Base-by-base conservation (phyloP, 2,888 invertebrate species). In the Apotomis betuletana region DNA sequence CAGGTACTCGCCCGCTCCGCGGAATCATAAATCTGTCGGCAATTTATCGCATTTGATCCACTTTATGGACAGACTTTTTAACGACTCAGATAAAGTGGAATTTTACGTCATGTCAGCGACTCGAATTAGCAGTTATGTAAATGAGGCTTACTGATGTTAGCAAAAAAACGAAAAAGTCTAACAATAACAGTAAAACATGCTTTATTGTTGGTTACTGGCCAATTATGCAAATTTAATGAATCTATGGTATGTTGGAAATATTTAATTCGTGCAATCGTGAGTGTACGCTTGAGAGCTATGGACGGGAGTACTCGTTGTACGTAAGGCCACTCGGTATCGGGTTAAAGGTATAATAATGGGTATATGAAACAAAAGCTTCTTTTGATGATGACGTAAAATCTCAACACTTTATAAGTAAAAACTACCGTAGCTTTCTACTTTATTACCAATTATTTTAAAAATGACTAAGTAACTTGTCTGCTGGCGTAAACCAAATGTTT, bases 41-140 rank as follows among this genome's bases (percentile, higher is more conserved):
- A 80, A 86, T 83, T 81, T 74, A 62, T 77, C 77, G 78, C 78
- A 80, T 81, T 83, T 83, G 84, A 86, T 83, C 83, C 83, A 78
- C 79, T 88, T 87, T 85, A 85, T 84, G 81, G 78, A 75, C 76
- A 78, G 80, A 85, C 83, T 85, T 87, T 84, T 86, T 85, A 88
- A 87, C 83, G 81, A 81, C 79, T 84, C 76, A 61, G 78, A 75
- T 74, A 71, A 74, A 74, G 74, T 74, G 62, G 74, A 74, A 70
- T 74, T 76, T 76, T 75, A 75, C 77, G 72, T 49, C 61, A 61
- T 76, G 71, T 72, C 71, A 76, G 70, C 61, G 68, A 73, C 67
- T 73, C 70, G 75, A 76, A 80, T 79, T 76, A 77, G 74, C 78
- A 77, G 79, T 80, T 80, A 81, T 81, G 80, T 71, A 80, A 81